phyloP scores from a whole-genome alignment of 2,113 vertebrate species.

The Perognathus longimembris region DNA sequence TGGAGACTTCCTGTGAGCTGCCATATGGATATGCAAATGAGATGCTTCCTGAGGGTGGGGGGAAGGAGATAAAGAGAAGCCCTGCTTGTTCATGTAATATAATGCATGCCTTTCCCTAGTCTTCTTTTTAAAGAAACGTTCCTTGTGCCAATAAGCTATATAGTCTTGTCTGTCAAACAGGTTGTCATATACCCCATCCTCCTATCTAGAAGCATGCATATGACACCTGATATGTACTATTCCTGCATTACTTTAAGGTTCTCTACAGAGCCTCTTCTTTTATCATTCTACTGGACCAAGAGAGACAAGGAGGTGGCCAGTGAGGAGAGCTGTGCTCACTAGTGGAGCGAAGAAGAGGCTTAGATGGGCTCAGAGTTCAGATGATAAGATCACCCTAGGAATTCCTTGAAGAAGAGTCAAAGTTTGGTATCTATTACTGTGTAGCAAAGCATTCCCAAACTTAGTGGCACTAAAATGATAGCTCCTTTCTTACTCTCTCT shows the following conservation, averaged over 20 bases:
- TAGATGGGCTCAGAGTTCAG: not conserved
- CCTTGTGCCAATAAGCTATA: not conserved
- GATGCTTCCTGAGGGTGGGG: not conserved
- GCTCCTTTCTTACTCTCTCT: not conserved
- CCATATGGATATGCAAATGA: no score
- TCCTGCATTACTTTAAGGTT: not conserved
- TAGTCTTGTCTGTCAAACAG: constrained; percentile 23
- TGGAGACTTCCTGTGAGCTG: not conserved
- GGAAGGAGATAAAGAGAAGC: not conserved
- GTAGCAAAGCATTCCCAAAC: not conserved
- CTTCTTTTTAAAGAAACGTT: not conserved
- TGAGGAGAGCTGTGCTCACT: constrained; percentile 6
- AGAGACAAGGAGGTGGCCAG: not conserved
- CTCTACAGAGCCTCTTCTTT: not conserved
- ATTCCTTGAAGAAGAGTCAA: constrained; percentile 42
- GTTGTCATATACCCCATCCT: not conserved
- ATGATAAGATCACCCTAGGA: constrained; percentile 33
- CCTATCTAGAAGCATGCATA: not conserved
- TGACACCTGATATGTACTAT: not conserved
- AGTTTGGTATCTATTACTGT: not conserved
- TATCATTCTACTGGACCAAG: not conserved
- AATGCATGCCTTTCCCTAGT: not conserved
- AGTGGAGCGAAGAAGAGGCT: constrained; percentile 38
- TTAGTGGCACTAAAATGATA: not conserved
- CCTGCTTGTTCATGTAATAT: not conserved